Base-by-base conservation (phyloP, 1,140 invertebrate genomes). In the Chironomus striatipennis region DNA sequence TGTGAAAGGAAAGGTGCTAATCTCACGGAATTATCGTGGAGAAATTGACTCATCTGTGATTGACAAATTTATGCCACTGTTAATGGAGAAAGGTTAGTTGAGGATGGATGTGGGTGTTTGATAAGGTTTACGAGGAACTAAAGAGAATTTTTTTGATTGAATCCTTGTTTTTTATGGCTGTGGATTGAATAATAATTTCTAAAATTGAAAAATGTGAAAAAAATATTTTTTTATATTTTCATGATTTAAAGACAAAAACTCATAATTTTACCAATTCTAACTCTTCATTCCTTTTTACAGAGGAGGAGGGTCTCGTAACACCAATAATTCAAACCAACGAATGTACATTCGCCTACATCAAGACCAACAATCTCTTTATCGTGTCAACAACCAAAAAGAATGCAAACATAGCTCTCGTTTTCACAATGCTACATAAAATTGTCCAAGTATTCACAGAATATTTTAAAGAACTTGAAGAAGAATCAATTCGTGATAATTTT, bases 401-500 rank as follows among this genome's bases (percentile, higher is more conserved):
- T 86, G 94, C 96, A 2, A 99, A 99, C 82, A 96, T 98, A 78
- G 95, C 95, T 0, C 81, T 99, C 43, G 93, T 99, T 0, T 99
- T 99, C 85, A 91, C 96, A 67, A 99, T 99, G 84, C 84, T 99
- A 18, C 97, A 99, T 84, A 99, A 99, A 88, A 90, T 98, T 76
- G 96, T 98, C 12, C 92, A 97, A 88, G 95, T 99, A 2, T 98
- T 99, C 89, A 90, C 92, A 73, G 97, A 99, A 80, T 99, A 99
- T 81, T 99, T 99, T 80, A 99, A 99, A 85, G 98, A 99, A 83
- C 83, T 99, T 7, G 98, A 99, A 85, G 98, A 99, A 81, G 98
- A 99, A 82, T 98, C 96, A 82, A 99, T 99, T 80, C 84, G 97
- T 43, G 98, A 99, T 82, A 99, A 99, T 84, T 99, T 99, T 87